Conservation (phyloP, 30 jellyfish, hydroid and myxozoan species). For the Phacellophora camtschatica region DNA sequence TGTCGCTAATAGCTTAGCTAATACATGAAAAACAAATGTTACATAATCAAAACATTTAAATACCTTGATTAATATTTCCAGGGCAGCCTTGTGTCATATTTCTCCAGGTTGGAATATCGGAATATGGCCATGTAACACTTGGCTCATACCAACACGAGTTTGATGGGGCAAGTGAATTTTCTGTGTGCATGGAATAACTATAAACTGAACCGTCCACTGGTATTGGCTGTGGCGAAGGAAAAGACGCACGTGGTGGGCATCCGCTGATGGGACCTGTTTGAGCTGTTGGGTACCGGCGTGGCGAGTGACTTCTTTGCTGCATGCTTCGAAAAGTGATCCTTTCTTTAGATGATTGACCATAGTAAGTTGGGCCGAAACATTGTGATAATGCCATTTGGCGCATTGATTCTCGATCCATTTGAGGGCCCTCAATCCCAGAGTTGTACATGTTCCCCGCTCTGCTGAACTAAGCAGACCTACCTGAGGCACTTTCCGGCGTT, state of each 20-base stretch:
- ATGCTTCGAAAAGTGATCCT: slow-evolving; percentile 16
- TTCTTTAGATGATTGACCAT: background rate
- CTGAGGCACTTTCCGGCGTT: too few relatives aligned
- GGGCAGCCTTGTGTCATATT: background rate
- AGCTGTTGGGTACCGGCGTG: background rate
- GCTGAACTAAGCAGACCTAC: background rate
- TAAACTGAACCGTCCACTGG: background rate
- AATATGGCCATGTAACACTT: background rate
- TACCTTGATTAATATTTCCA: slow-evolving; percentile 28
- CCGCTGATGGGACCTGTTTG: background rate
- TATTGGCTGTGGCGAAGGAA: background rate
- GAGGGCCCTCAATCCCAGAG: slow-evolving; percentile 1
- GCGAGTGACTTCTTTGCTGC: slow-evolving; percentile 4
- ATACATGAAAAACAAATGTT: too few relatives aligned
- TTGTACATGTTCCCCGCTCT: background rate
- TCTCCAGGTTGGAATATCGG: slow-evolving; percentile 20
- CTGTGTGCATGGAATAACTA: background rate
- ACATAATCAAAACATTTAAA: too few relatives aligned
- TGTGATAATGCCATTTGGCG: slow-evolving; percentile 51
- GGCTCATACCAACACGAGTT: slow-evolving; percentile 32
- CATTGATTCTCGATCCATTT: slow-evolving; percentile 33
- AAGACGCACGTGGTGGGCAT: background rate
- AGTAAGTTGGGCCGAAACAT: slow-evolving; percentile 9
- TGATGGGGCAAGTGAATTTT: background rate
- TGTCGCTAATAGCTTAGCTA: too few relatives aligned